Conservation (phyloP, 2,888 invertebrate species). For the Drosophila yooni region DNA sequence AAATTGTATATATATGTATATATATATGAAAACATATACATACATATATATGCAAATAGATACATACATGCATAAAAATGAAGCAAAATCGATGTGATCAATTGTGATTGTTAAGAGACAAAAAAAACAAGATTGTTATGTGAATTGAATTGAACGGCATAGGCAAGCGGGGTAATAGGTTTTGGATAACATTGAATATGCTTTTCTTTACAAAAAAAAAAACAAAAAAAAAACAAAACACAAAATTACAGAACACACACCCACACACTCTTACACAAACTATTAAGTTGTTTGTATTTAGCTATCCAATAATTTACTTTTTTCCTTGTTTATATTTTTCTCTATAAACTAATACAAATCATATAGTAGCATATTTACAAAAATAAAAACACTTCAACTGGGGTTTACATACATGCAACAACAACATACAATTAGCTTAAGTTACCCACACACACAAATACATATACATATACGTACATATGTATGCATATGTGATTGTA, state of each 20-base stretch:
- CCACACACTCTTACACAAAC: conserved; percentile 22
- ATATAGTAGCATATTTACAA: conserved; percentile 43
- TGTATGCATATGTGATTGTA: conserved; percentile 27
- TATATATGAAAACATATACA: conserved; percentile 53
- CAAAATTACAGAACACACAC: conserved; percentile 22
- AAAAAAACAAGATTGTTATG: conserved; percentile 51
- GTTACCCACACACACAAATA: conserved; percentile 42
- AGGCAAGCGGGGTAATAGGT: conserved; percentile 60
- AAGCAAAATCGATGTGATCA: conserved; percentile 85
- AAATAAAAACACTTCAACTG: conserved; percentile 36
- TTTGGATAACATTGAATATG: conserved; percentile 53
- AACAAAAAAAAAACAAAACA: conserved; percentile 21
- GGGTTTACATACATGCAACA: conserved; percentile 52
- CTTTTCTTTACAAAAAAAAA: conserved; percentile 57
- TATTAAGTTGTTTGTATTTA: conserved; percentile 48
- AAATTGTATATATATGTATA: conserved; percentile 53
- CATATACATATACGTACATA: conserved; percentile 12
- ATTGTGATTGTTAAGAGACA: conserved; percentile 83
- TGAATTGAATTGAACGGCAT: conserved; percentile 55
- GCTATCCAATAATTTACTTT: conserved; percentile 43
- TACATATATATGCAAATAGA: conserved; percentile 58
- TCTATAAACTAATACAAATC: conserved; percentile 45
- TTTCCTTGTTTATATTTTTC: conserved; percentile 58
- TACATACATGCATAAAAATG: conserved; percentile 53
- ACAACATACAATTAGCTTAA: conserved; percentile 46